Evolutionary conservation across 2,888 invertebrate genomes (phyloP), one percentile per base, ranked within the genome.

Genomic region (Drosophila limbata): DNA sequence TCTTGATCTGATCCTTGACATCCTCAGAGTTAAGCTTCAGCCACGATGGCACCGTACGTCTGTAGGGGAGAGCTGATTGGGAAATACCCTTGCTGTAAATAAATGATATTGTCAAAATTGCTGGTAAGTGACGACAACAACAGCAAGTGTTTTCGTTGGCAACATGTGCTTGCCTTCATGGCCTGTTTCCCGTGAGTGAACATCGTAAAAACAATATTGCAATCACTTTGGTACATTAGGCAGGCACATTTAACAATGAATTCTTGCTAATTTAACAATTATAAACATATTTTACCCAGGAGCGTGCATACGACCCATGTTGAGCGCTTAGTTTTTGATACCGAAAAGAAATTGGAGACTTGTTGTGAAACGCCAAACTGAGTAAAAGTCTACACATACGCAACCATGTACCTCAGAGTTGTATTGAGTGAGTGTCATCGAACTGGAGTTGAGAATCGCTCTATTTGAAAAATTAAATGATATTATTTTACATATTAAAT

Each of bases 241-340:
- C 45, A 55, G 51, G 21, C 75, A 84, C 71, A 81, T 51, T 52
- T 77, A 65, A 47, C 80, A 66, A 55, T 15, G 21, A 52, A 67
- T 64, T 47, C 9, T 39, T 42, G 55, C n/a, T 25, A 25, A 21
- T 57, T 47, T 21, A 76, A 83, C 79, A 37, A 57, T 28, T 17
- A 37, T n/a, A n/a, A 6, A 8, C 0, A 0, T 17, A 57, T 47
- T 47, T 57, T 96, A 98, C 98, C 98, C 98, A 93, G 98, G 98
- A 93, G 98, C 97, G 96, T 99, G 99, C 99, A 99, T 99, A 94
- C 99, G 99, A 97, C 98, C 99, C 99, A 99, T 99, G 93, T 99
- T 99, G 93, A 93, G 94, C 89, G 57, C 25, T 90, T 91, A 86
- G 90, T 90, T 89, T 90, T 91, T 81, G 81, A 91, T 90, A 91